Percentiles rank a stretch among this genome's conserved stretches.
Evolutionary conservation across 2,888 invertebrate genomes (phyloP).

Genomic region (Ectemnius cavifrons): DNA sequence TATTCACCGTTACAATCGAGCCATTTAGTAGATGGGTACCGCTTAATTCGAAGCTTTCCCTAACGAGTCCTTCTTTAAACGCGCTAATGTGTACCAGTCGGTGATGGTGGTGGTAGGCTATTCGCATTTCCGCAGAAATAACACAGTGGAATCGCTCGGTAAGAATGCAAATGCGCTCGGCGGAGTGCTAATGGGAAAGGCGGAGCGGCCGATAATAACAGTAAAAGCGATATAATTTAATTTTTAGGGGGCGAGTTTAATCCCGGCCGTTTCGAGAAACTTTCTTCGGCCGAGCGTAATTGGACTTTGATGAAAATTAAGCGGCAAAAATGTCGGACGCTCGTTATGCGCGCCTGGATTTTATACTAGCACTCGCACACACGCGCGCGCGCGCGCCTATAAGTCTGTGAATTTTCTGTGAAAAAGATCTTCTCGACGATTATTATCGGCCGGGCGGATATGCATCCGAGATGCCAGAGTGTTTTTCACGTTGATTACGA

Average conservation of each 20-base stretch:
- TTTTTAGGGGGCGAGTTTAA: conserved; percentile 26
- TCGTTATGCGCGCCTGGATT: conserved; percentile 30
- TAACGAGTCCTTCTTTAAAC: no score
- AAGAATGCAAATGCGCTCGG: conserved; percentile 8
- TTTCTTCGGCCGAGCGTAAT: conserved; percentile 26
- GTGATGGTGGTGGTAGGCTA: no score
- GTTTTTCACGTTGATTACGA: no score
- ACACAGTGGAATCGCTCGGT: not conserved
- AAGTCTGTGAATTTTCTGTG: no score
- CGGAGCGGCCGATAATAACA: not conserved
- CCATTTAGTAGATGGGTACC: no score
- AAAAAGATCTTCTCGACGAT: no score
- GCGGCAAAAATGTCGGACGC: conserved; percentile 31
- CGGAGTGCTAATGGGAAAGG: not conserved
- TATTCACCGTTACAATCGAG: no score
- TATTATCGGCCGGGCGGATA: no score
- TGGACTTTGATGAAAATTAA: conserved; percentile 48
- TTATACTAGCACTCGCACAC: conserved; percentile 1
- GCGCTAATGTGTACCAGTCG: no score
- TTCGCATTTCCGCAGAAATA: no score
- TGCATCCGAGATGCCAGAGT: no score
- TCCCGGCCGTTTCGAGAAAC: conserved; percentile 28
- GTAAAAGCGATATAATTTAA: conserved; percentile 36
- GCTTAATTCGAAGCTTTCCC: no score
- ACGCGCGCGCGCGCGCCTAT: not conserved